phyloP scores from a whole-genome alignment of 2,113 vertebrate genomes.

The Pseudorhombus dupliciocellatus region DNA sequence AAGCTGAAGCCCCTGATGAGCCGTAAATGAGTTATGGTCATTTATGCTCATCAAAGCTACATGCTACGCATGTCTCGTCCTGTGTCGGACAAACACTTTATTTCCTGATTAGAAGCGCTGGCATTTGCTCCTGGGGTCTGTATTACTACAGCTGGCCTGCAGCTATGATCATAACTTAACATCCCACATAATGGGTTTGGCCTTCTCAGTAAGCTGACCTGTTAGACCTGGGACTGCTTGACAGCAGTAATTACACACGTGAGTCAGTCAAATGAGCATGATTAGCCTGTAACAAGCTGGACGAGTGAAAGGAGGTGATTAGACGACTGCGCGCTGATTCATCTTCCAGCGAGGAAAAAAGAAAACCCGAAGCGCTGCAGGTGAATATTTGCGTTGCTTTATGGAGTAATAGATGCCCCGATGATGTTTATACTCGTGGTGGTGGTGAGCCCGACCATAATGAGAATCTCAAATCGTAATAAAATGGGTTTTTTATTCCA shows the following conservation, averaged over 20 bases:
- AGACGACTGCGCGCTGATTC: constrained; percentile 65
- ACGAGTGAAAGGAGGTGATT: constrained; percentile 73
- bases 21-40: constrained; percentile 66
- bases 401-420: constrained; percentile 38
- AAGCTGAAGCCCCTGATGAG: constrained; percentile 62
- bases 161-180: constrained; percentile 78
- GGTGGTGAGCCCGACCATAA: constrained; percentile 36
- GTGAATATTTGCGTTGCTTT: constrained; percentile 62
- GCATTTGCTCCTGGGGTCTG: constrained; percentile 62
- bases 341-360: constrained; percentile 42
- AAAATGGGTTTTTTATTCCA: constrained; percentile 45
- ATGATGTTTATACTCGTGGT: constrained; percentile 51
- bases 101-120: constrained; percentile 60
- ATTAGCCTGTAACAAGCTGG: constrained; percentile 72
- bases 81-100: constrained; percentile 71
- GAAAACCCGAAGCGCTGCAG: constrained; percentile 52
- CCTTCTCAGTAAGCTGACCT: constrained; percentile 70
- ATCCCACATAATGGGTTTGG: constrained; percentile 63
- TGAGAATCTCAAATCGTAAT: constrained; percentile 53
- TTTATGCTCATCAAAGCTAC: constrained; percentile 61
- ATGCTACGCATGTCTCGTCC: constrained; percentile 28
- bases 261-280: constrained; percentile 72
- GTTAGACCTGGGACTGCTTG: constrained; percentile 69
- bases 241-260: constrained; percentile 73
- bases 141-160: constrained; percentile 69